Conservation (phyloP, 2,888 invertebrate genomes). For the Gerris lacustris region DNA sequence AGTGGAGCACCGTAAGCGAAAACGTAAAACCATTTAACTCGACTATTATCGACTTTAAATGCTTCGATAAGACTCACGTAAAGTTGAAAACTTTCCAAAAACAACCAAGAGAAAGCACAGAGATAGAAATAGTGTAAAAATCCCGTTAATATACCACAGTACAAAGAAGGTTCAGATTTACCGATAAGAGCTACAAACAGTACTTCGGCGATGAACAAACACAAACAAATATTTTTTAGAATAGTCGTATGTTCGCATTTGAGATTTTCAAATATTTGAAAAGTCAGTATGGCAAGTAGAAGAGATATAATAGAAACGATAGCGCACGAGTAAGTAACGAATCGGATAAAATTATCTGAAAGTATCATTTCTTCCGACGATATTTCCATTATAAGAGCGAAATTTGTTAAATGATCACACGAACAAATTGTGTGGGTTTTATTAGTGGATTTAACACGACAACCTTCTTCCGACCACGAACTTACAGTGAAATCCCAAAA, state of each 20-base stretch:
- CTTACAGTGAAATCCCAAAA: constrained; percentile 89
- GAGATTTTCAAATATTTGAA: constrained; percentile 67
- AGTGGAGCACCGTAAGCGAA: constrained; percentile 76
- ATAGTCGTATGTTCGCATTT: constrained; percentile 89
- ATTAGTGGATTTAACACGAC: constrained; percentile 66
- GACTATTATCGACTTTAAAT: constrained; percentile 78
- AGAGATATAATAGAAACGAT: constrained; percentile 69
- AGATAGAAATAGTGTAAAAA: constrained; percentile 81
- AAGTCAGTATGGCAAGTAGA: constrained; percentile 63
- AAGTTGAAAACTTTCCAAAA: constrained; percentile 89
- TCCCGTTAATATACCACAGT: constrained; percentile 81
- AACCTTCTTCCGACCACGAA: constrained; percentile 86
- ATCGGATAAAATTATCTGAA: constrained; percentile 47
- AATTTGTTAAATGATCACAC: constrained; percentile 86
- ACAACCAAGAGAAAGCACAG: constrained; percentile 91
- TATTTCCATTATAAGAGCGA: constrained; percentile 85
- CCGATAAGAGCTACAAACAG: constrained; percentile 83
- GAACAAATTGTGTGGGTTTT: constrained; percentile 71
- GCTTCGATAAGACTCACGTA: constrained; percentile 92
- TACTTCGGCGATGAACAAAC: constrained; percentile 79
- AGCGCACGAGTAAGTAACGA: constrained; percentile 71
- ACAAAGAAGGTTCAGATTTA: constrained; percentile 68
- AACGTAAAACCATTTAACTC: constrained; percentile 80
- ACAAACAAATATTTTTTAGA: constrained; percentile 89
- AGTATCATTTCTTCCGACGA: constrained; percentile 48